These are phyloP conservation scores for Cylloceria caligata DNA, from an alignment of 2,888 invertebrate species.

Conservation along the genomic window DNA sequence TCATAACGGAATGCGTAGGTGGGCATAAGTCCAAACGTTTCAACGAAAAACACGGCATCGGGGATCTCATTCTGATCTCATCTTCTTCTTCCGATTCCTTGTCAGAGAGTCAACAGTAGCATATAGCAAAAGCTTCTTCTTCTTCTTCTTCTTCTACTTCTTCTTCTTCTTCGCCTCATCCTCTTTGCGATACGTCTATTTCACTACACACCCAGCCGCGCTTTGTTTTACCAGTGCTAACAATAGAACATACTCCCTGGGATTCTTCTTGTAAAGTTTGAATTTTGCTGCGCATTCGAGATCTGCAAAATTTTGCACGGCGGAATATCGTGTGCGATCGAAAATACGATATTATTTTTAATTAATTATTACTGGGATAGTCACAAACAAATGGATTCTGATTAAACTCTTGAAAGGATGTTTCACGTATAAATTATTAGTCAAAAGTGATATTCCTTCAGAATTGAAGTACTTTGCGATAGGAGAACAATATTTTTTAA, in stretches of 20 bases:
- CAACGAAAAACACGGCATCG: conserved; percentile 7
- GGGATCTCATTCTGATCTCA: conserved; percentile 44
- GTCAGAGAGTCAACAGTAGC: neutral
- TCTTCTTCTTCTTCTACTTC: conserved; percentile 7
- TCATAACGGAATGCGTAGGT: conserved; percentile 40
- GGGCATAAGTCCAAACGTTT: conserved; percentile 45
- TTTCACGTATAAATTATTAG: too few species aligned
- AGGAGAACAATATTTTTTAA: too few species aligned
- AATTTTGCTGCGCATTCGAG: conserved; percentile 17
- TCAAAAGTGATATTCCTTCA: too few species aligned
- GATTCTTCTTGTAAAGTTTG: neutral
- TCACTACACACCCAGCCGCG: conserved; percentile 6
- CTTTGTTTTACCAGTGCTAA: conserved; percentile 41
- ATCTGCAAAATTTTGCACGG: neutral
- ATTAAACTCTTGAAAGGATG: too few species aligned
- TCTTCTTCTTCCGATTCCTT: conserved; percentile 13
- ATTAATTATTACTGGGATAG: neutral
- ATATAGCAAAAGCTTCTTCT: neutral
- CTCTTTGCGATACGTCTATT: conserved; percentile 15
- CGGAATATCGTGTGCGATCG: neutral
- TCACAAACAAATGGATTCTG: neutral
- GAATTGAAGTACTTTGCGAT: too few species aligned
- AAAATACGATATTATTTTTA: neutral
- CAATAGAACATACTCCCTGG: conserved; percentile 22
- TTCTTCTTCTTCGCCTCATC: neutral